These are phyloP conservation scores for Belonocnema kinseyi DNA, from an alignment of 1,140 invertebrate species.

Conservation along the genomic window DNA sequence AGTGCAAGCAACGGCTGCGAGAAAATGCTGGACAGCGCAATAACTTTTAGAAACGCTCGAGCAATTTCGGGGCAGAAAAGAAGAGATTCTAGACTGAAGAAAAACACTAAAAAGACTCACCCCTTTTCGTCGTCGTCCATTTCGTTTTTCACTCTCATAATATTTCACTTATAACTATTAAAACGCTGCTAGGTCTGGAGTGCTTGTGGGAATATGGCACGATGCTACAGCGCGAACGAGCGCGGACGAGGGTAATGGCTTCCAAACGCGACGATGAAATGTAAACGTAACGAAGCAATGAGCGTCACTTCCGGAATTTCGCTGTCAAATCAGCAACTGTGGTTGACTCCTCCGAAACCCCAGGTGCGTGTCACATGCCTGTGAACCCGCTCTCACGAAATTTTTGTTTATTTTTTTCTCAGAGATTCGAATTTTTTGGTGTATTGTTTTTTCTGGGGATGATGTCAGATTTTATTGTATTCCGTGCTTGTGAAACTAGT, in stretches of 20 bases:
- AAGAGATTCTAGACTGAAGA: conserved; percentile 2
- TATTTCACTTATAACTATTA: conserved; percentile 75
- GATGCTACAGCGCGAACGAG: conserved; percentile 62
- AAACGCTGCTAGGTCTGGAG: conserved; percentile 66
- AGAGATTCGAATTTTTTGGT: not conserved
- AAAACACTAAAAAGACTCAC: conserved; percentile 59
- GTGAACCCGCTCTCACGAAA: not conserved
- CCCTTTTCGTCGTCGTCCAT: conserved; percentile 78
- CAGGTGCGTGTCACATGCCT: not conserved
- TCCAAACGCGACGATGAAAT: conserved; percentile 60
- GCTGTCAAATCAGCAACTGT: conserved; percentile 58
- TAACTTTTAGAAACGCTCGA: conserved; percentile 48
- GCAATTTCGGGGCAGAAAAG: conserved; percentile 27
- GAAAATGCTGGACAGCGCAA: conserved; percentile 44
- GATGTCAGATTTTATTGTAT: too few species aligned
- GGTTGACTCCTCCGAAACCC: not conserved
- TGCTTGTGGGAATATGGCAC: conserved; percentile 74
- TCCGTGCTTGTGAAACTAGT: too few species aligned
- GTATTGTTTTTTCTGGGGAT: too few species aligned
- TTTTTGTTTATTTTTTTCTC: not conserved
- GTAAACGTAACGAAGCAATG: conserved; percentile 70
- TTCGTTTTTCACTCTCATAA: conserved; percentile 78
- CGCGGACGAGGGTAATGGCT: conserved; percentile 74
- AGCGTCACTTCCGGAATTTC: conserved; percentile 69
- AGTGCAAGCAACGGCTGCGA: not conserved